A percentile compares a stretch with the other conserved stretches of the same genome.
These are phyloP conservation scores for Lycophotia porphyrea DNA, from an alignment of 2,888 invertebrate genomes.

Conservation along the genomic window DNA sequence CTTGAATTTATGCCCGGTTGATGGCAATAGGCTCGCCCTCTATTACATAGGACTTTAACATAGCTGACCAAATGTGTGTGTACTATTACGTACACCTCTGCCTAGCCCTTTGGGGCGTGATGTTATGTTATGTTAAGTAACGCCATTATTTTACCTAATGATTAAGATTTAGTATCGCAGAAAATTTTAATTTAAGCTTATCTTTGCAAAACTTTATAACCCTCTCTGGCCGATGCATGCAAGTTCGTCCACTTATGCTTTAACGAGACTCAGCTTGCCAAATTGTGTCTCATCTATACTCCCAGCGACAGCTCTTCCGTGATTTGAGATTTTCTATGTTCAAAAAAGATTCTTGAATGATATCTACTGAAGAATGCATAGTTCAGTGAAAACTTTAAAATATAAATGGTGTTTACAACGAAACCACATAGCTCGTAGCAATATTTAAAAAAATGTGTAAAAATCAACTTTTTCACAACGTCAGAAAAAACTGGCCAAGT, in stretches of 20 bases:
- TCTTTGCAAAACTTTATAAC: neutral
- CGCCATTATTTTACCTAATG: neutral
- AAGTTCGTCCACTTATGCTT: constrained; percentile 10
- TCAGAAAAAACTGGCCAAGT: too few species aligned
- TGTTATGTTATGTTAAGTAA: too few species aligned
- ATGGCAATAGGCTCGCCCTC: too few species aligned
- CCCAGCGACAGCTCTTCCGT: constrained; percentile 14
- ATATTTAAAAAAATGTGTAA: neutral
- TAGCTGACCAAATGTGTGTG: too few species aligned
- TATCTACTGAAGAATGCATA: neutral
- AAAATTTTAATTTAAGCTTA: neutral
- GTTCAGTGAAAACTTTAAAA: neutral
- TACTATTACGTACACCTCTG: too few species aligned
- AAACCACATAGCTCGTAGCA: neutral
- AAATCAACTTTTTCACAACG: neutral
- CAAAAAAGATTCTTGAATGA: neutral
- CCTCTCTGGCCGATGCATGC: constrained; percentile 2
- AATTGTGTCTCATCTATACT: constrained; percentile 17
- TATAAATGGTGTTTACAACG: neutral
- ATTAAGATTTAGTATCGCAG: too few species aligned
- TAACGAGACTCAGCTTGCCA: constrained; percentile 25
- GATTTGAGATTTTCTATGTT: constrained; percentile 31
- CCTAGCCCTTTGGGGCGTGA: too few species aligned
- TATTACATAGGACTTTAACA: too few species aligned
- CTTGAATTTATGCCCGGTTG: too few species aligned